These are phyloP conservation scores for Nemurella pictetii DNA, from an alignment of 2,888 invertebrate species.

Conservation along the genomic window DNA sequence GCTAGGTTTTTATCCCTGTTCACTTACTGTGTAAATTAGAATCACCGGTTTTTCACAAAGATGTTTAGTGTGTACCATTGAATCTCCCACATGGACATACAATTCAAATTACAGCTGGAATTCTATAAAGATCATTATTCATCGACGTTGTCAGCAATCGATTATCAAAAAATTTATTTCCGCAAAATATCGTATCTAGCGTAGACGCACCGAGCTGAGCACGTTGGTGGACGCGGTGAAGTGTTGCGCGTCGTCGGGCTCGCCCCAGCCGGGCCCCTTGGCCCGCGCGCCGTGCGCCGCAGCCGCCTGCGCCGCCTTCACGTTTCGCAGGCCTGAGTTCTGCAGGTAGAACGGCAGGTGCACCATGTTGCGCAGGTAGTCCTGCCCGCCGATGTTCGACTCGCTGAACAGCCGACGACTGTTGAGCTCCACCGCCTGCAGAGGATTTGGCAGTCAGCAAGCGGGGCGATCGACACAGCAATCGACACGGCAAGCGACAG, in stretches of 20 bases:
- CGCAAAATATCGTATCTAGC: background rate
- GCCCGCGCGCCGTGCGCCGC: constrained; percentile 61
- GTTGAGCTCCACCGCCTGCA: constrained; percentile 84
- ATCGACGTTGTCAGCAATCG: too few species aligned
- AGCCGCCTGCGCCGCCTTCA: constrained; percentile 83
- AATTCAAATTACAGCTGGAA: too few species aligned
- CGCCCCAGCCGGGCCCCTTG: constrained; percentile 51
- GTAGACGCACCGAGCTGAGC: constrained; percentile 43
- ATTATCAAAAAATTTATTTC: too few species aligned
- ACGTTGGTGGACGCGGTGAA: constrained; percentile 53
- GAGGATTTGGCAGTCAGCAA: background rate
- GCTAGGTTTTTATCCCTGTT: too few species aligned
- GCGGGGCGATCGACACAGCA: background rate
- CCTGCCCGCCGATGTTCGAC: constrained; percentile 92
- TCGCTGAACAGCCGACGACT: constrained; percentile 85
- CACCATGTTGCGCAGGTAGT: constrained; percentile 92
- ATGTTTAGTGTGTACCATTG: too few species aligned
- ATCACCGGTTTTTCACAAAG: too few species aligned
- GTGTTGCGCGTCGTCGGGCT: constrained; percentile 58
- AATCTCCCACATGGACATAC: too few species aligned
- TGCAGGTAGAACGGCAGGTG: constrained; percentile 98
- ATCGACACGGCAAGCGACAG: too few species aligned
- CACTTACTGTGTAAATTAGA: too few species aligned
- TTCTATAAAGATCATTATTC: too few species aligned
- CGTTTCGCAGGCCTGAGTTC: constrained; percentile 90